These are phyloP conservation scores for Protobothrops mucrosquamatus DNA, from an alignment of 2,113 vertebrate species.

Conservation along the genomic window DNA sequence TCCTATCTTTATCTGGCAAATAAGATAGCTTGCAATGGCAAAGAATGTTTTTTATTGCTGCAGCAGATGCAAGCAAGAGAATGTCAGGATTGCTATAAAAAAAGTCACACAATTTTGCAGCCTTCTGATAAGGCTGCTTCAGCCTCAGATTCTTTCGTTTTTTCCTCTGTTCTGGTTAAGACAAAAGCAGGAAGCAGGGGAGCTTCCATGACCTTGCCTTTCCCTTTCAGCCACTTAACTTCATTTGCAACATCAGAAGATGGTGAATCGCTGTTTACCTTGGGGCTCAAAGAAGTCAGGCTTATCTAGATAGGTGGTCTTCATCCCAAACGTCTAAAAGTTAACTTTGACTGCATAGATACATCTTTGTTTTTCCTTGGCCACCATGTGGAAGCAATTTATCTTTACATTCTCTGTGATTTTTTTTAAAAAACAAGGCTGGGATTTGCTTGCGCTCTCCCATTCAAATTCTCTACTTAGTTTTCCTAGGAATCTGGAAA, in stretches of 20 bases:
- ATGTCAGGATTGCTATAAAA: not conserved
- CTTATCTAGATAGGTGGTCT: not conserved
- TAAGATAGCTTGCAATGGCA: not conserved
- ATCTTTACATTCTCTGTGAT: not conserved
- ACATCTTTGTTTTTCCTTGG: not conserved
- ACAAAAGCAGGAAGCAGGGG: not conserved
- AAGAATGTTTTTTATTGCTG: not conserved
- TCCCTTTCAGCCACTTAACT: not conserved
- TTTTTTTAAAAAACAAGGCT: not conserved
- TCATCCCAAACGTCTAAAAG: not conserved
- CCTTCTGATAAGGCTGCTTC: not conserved
- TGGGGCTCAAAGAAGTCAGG: not conserved
- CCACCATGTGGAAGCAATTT: not conserved
- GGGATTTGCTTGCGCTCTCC: not conserved
- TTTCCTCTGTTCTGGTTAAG: not conserved
- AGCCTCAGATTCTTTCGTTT: not conserved
- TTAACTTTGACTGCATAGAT: not conserved
- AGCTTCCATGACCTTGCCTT: not conserved
- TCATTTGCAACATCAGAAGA: not conserved
- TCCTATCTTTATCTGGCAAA: not conserved
- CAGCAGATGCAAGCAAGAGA: not conserved
- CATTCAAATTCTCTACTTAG: not conserved
- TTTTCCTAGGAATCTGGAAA: not conserved
- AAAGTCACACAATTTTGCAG: not conserved
- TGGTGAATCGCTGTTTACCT: not conserved